Evolutionary conservation across 1,140 invertebrate species (phyloP), one percentile per base, ranked within the genome.

Genomic region (Panagrolaimus sp.): DNA sequence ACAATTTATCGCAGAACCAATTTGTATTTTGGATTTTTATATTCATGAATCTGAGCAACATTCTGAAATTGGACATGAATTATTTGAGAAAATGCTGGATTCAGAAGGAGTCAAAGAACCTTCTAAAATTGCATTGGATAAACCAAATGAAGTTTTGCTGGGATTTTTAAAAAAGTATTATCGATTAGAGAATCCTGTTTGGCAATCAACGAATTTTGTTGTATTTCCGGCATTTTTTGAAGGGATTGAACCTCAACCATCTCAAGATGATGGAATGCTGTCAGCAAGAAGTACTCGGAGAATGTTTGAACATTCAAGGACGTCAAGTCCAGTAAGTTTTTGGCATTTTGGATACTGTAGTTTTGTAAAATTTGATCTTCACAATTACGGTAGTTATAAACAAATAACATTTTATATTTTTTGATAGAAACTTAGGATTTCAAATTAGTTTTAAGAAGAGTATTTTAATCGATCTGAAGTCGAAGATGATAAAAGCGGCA

Each of bases 1-100:
- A 55, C 88, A 89, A 74, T 88, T 88, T 81, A 90, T 92, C 80
- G 86, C 89, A 21, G 87, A 88, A 69, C 89, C 91, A 0, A 84
- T 90, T 15, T 93, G 91, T 80, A 87, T 93, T 65, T 84, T 93
- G 67, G 92, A 94, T 79, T 93, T 94, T 85, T 94, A 90, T 81
- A 86, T 93, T 38, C 89, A 91, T 76, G 89, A 90, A 80, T 88
- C 89, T 0, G 86, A 87, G 32, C 91, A 93, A 83, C 86, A 91
- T 28, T 87, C 87, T 77, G 91, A 91, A 21, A 87, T 88, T 76
- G 91, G 91, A 17, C 89, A 88, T 72, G 84, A 85, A 67, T 84
- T 93, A 0, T 92, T 91, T 82, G 88, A 92, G 72, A 84, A 88
- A 65, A 92, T 92, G 91, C 80, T 92, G 10, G 17, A 62, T 26